Evolutionary conservation across 2,113 vertebrate species (phyloP).

Genomic region (Lynx canadensis): DNA sequence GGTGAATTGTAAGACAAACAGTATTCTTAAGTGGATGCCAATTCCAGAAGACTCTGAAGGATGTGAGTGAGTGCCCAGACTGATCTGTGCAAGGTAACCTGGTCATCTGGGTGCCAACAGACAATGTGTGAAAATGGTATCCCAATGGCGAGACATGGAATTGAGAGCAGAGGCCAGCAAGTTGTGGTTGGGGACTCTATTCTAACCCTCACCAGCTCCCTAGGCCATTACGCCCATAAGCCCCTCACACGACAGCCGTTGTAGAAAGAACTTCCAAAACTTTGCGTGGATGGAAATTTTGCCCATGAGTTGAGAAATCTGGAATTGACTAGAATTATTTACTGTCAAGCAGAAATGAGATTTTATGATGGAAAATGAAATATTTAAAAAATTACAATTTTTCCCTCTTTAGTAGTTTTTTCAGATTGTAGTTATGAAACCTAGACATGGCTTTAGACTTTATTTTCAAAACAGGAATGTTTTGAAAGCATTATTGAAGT

Average conservation of each 20-base stretch:
- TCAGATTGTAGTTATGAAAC: background rate
- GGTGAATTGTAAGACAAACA: background rate
- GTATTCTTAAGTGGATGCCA: background rate
- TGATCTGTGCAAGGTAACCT: background rate
- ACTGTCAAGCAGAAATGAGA: background rate
- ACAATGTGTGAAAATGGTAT: background rate
- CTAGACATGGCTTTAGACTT: background rate
- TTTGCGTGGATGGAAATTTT: background rate
- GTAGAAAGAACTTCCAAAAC: background rate
- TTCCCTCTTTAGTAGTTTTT: background rate
- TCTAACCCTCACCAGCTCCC: background rate
- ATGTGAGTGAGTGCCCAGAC: background rate
- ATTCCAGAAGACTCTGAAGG: background rate
- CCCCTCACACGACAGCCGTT: background rate
- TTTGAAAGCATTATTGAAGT: background rate
- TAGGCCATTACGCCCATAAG: background rate
- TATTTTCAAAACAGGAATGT: background rate
- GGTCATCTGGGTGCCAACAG: background rate
- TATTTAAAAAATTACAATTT: background rate
- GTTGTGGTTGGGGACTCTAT: background rate
- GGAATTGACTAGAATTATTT: background rate
- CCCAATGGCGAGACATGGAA: background rate
- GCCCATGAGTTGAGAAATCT: background rate
- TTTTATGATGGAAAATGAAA: background rate
- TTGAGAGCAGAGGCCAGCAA: background rate